phyloP scores from a whole-genome alignment of 2,797 vertebrate genomes.

The Macropodus opercularis region DNA sequence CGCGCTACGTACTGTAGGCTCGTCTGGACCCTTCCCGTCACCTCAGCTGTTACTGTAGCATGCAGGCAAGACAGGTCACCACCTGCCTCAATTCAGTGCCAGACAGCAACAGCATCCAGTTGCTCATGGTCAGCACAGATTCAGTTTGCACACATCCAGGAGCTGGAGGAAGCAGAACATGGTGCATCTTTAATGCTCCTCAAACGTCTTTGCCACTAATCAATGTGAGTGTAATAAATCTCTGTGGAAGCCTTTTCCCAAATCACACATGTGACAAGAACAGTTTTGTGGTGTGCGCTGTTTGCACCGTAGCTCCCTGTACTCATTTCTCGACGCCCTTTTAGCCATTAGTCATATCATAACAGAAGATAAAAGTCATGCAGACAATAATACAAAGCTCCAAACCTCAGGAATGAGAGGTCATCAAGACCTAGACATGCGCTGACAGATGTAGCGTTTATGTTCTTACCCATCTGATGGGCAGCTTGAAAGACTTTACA shows the following conservation, averaged over 20 bases:
- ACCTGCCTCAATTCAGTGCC: conserved; percentile 58
- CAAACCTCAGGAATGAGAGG: conserved; percentile 68
- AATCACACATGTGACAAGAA: conserved; percentile 36
- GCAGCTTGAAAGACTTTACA: conserved; percentile 8
- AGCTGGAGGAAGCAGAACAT: conserved; percentile 62
- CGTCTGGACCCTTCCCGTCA: conserved; percentile 40
- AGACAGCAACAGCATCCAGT: conserved; percentile 52
- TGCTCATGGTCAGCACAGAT: conserved; percentile 57
- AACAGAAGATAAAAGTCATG: conserved; percentile 20
- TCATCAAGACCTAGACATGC: conserved; percentile 39
- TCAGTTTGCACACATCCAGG: conserved; percentile 65
- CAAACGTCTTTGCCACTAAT: conserved; percentile 52
- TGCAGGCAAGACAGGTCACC: conserved; percentile 58
- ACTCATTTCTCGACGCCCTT: conserved; percentile 23
- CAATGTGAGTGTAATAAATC: conserved; percentile 55
- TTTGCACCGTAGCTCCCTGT: conserved; percentile 33
- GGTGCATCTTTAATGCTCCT: conserved; percentile 57
- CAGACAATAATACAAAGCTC: conserved; percentile 38
- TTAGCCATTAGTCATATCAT: conserved; percentile 35
- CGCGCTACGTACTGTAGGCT: conserved; percentile 26
- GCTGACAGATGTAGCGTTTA: conserved; percentile 66
- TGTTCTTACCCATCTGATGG: conserved; percentile 39
- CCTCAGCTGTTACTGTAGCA: conserved; percentile 71
- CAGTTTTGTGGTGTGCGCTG: conserved; percentile 37
- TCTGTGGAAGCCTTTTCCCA: conserved; percentile 43